Evolutionary conservation across 2,113 vertebrate species (phyloP).

Genomic region (Tetrao urogallus): DNA sequence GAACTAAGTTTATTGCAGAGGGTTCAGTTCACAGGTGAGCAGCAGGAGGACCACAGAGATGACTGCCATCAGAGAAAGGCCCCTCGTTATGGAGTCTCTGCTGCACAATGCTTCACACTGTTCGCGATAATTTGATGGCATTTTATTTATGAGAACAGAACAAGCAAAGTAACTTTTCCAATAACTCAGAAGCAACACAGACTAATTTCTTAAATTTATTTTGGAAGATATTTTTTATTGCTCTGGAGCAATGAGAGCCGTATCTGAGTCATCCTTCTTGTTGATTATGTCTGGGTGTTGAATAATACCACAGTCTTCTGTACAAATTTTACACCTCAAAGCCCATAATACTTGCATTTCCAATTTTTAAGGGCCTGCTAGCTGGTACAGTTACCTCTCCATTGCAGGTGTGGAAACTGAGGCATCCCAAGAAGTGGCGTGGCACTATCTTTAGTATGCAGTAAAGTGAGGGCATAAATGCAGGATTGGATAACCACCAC

Average conservation of each 20-base stretch:
- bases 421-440: fast-evolving
- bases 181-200: constrained; percentile 3
- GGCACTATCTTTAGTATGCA: fast-evolving
- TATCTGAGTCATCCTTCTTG: constrained; percentile 46
- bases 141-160: constrained; percentile 57
- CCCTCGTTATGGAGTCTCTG: not conserved
- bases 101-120: constrained; percentile 25
- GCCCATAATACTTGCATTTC: not conserved
- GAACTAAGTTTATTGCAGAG: constrained; percentile 38
- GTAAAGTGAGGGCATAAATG: not conserved
- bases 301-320: not conserved
- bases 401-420: not conserved
- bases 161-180: constrained; percentile 45
- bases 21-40: constrained; percentile 32
- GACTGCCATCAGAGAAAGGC: not conserved
- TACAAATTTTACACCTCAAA: constrained; percentile 14
- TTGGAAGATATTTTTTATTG: constrained; percentile 29
- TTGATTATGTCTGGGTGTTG: constrained; percentile 40
- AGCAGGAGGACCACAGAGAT: not conserved
- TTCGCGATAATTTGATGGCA: constrained; percentile 14
- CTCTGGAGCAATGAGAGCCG: constrained; percentile 1
- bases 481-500: not conserved
- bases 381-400: not conserved
- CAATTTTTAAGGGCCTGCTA: not conserved
- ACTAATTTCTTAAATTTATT: constrained; percentile 59